Percentiles rank a stretch among this genome's conserved stretches.
Evolutionary conservation across 1,140 invertebrate species (phyloP).

Genomic region (Drosophila aff.): DNA sequence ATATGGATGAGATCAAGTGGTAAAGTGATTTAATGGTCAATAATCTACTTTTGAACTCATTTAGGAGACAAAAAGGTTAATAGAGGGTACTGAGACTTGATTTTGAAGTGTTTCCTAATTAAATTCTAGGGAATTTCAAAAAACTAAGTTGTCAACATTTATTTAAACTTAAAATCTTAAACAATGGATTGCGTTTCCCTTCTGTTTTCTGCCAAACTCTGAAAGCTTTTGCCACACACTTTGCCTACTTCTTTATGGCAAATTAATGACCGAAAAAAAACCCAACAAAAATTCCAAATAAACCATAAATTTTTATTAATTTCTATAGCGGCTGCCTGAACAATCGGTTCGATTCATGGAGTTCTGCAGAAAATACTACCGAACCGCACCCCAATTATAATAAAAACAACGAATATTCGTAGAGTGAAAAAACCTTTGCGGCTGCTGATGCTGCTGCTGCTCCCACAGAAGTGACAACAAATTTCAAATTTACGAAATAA

Average conservation of each 20-base stretch:
- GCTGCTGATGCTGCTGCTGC: conserved; percentile 26
- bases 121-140: background rate
- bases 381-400: conserved; percentile 78
- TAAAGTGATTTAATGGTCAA: conserved; percentile 21
- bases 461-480: conserved; percentile 82
- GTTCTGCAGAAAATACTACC: conserved; percentile 71
- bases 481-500: conserved; percentile 83
- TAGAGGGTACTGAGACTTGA: background rate
- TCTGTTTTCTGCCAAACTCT: conserved; percentile 15
- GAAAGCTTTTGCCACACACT: conserved; percentile 67
- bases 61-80: background rate
- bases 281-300: conserved; percentile 68
- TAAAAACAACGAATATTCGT: conserved; percentile 47
- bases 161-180: background rate
- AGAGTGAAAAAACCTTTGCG: conserved; percentile 66
- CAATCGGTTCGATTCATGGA: conserved; percentile 71
- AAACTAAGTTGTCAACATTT: conserved; percentile 19
- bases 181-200: conserved; percentile 10
- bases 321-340: conserved; percentile 63
- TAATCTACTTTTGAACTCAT: conserved; percentile 10
- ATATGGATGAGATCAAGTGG: conserved; percentile 29
- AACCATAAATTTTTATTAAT: conserved; percentile 81
- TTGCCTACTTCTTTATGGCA: conserved; percentile 68
- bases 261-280: conserved; percentile 65
- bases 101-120: background rate